Percentiles rank a stretch among this genome's conserved stretches.
Conservation (phyloP, 2,888 invertebrate species). For the Nephrotoma guestfalica region DNA sequence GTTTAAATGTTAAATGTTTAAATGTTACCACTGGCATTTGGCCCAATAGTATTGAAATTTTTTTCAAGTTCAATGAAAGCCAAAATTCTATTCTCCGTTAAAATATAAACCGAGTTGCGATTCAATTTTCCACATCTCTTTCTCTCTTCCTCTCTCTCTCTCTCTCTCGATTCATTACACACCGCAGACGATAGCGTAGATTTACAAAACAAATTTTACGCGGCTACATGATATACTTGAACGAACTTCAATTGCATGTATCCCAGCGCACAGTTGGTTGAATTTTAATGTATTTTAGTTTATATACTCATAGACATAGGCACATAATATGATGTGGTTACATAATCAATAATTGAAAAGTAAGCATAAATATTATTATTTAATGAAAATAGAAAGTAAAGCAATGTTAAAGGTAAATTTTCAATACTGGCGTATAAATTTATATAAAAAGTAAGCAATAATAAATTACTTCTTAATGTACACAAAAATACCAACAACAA, state of each 20-base stretch:
- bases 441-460: background rate
- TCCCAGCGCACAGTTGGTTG: background rate
- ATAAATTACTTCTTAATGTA: background rate
- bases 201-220: background rate
- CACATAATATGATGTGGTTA: background rate
- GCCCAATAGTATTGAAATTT: too few relatives aligned
- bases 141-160: too few relatives aligned
- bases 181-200: background rate
- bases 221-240: background rate
- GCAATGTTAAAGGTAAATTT: constrained; percentile 2
- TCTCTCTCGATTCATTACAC: background rate
- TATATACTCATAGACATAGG: background rate
- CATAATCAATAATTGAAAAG: constrained; percentile 3
- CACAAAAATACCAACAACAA: background rate
- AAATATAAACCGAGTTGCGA: too few relatives aligned
- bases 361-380: constrained; percentile 1
- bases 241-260: background rate
- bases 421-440: background rate
- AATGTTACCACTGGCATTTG: too few relatives aligned
- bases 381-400: constrained; percentile 2
- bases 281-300: background rate
- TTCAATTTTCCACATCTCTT: too few relatives aligned
- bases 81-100: too few relatives aligned
- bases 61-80: too few relatives aligned
- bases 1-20: too few relatives aligned